Conservation (phyloP, 1,140 invertebrate genomes). For the Eupeodes corollae region DNA sequence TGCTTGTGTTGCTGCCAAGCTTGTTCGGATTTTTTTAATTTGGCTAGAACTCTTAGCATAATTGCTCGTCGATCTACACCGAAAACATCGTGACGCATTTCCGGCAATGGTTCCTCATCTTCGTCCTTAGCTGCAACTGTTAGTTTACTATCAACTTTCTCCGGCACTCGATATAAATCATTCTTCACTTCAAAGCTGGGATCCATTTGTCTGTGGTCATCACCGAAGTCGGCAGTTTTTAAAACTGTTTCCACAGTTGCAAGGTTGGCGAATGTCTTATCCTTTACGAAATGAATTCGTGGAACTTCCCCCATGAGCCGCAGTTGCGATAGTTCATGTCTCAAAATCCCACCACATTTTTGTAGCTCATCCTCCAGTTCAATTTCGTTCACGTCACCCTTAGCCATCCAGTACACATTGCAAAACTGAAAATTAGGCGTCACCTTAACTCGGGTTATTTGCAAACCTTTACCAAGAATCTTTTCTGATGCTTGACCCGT, state of each 20-base stretch:
- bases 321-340: slow-evolving; percentile 56
- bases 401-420: slow-evolving; percentile 57
- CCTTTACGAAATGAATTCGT: slow-evolving; percentile 56
- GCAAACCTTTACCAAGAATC: slow-evolving; percentile 50
- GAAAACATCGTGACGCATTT: slow-evolving; percentile 59
- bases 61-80: slow-evolving; percentile 55
- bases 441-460: slow-evolving; percentile 54
- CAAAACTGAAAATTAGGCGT: slow-evolving; percentile 49
- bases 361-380: slow-evolving; percentile 44
- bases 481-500: slow-evolving; percentile 49
- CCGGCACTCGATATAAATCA: slow-evolving; percentile 2
- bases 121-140: slow-evolving; percentile 3
- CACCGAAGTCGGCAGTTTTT: slow-evolving; percentile 46
- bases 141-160: neutral
- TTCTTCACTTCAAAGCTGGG: slow-evolving; percentile 6
- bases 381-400: slow-evolving; percentile 27
- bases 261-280: slow-evolving; percentile 42
- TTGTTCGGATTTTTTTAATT: slow-evolving; percentile 40
- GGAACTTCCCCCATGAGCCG: slow-evolving; percentile 59
- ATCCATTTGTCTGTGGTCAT: slow-evolving; percentile 37
- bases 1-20: slow-evolving; percentile 38
- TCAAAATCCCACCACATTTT: slow-evolving; percentile 42
- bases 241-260: slow-evolving; percentile 47
- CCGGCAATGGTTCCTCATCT: slow-evolving; percentile 37
- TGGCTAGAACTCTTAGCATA: slow-evolving; percentile 42